Evolutionary conservation across 2,113 vertebrate species (phyloP).

Genomic region (Alosa alosa): DNA sequence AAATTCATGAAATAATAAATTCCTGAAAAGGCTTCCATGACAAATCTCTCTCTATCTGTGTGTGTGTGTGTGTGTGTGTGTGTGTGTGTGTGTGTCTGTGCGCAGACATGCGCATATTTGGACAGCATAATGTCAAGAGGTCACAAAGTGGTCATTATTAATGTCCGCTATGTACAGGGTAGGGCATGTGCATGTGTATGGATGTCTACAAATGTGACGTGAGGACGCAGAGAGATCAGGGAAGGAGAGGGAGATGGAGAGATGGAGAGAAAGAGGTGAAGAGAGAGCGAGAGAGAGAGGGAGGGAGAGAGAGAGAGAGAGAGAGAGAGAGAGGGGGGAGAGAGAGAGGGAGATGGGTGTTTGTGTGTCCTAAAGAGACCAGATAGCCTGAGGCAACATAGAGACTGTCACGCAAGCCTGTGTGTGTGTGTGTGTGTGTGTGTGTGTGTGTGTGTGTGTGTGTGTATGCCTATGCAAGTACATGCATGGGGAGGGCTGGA

Average conservation of each 20-base stretch:
- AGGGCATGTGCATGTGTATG: constrained; percentile 28
- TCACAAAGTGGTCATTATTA: constrained; percentile 34
- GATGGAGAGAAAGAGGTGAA: not conserved
- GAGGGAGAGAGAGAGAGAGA: constrained; percentile 8
- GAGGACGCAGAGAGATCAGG: not conserved
- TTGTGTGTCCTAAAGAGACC: constrained; percentile 48
- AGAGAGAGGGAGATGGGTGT: constrained; percentile 27
- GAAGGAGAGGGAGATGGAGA: not conserved
- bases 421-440: constrained; percentile 27
- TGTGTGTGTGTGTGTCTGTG: not conserved
- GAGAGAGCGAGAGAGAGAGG: constrained; percentile 1
- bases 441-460: constrained; percentile 26
- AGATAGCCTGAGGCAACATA: constrained; percentile 41
- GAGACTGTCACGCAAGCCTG: constrained; percentile 49
- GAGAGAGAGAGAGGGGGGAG: not conserved
- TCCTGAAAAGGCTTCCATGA: not conserved
- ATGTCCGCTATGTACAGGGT: constrained; percentile 31
- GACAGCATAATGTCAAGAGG: constrained; percentile 43
- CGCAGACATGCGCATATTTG: not conserved
- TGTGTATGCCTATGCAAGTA: too few relatives aligned
- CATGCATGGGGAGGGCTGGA: too few relatives aligned
- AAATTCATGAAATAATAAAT: not conserved
- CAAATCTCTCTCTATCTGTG: not conserved
- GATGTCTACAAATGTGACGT: not conserved
- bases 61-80: not conserved